phyloP scores from a whole-genome alignment of 2,113 vertebrate genomes.

The Urocynchramus pylzowi region DNA sequence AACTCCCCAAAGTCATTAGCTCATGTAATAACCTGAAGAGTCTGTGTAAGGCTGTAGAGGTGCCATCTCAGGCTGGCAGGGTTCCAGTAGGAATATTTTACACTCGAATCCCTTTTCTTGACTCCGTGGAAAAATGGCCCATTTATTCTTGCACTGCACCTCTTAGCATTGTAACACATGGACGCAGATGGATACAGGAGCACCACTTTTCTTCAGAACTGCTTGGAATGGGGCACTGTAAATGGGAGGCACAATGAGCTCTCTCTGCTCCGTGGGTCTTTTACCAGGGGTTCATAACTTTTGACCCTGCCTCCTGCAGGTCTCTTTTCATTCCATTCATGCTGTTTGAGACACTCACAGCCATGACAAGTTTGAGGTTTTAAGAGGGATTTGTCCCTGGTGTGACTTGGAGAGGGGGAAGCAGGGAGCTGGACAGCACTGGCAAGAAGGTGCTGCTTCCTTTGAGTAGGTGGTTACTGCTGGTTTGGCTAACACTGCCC shows the following conservation, averaged over 20 bases:
- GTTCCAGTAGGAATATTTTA: slow-evolving; percentile 60
- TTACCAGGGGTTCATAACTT: not conserved
- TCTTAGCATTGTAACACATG: slow-evolving; percentile 16
- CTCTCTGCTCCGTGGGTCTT: not conserved
- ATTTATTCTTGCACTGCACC: slow-evolving; percentile 1
- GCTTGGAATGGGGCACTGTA: accelerated
- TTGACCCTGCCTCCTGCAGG: not conserved
- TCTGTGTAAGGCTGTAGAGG: slow-evolving; percentile 74
- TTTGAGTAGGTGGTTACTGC: not conserved
- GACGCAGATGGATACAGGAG: not conserved
- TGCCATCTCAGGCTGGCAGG: slow-evolving; percentile 65
- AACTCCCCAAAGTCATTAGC: slow-evolving; percentile 54
- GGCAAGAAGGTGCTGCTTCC: not conserved
- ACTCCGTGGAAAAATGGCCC: slow-evolving; percentile 42
- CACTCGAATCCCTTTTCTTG: slow-evolving; percentile 59
- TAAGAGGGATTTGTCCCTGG: not conserved
- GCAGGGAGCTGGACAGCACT: not conserved
- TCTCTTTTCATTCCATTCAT: not conserved
- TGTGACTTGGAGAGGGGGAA: not conserved
- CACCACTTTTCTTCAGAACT: not conserved
- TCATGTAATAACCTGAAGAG: slow-evolving; percentile 71
- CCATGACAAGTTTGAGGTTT: not conserved
- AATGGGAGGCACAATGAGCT: not conserved
- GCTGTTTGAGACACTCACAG: not conserved
- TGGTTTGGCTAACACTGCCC: not conserved